Conservation (phyloP, 2,888 invertebrate genomes). For the Plutella xylostella region DNA sequence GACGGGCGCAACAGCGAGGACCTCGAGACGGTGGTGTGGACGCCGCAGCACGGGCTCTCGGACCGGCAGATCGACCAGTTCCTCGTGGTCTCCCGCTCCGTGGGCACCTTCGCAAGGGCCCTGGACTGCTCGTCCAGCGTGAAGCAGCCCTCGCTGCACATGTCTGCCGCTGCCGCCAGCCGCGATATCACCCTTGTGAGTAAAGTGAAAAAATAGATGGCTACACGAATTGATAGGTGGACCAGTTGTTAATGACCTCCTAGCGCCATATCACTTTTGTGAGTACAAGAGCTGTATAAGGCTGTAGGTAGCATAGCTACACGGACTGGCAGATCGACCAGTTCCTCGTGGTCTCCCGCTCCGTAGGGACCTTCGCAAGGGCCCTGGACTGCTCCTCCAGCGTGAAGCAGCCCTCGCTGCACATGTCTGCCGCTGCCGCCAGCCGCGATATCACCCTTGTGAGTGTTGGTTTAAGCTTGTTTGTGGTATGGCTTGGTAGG, state of each 20-base stretch:
- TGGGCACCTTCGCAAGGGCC: conserved; percentile 98
- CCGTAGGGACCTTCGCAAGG: conserved; percentile 98
- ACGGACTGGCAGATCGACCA: conserved; percentile 98
- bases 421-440: conserved; percentile 99
- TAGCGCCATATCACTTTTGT: too few relatives aligned
- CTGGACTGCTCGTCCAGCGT: conserved; percentile 98
- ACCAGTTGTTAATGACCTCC: too few relatives aligned
- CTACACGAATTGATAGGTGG: too few relatives aligned
- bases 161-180: conserved; percentile 99
- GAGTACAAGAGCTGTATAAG: too few relatives aligned
- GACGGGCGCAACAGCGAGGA: conserved; percentile 77
- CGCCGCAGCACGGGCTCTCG: conserved; percentile 89
- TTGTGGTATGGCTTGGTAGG: conserved; percentile 97
- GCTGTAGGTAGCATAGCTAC: too few relatives aligned
- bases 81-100: conserved; percentile 92
- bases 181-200: conserved; percentile 94
- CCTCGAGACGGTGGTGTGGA: conserved; percentile 94
- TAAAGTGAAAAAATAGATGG: too few relatives aligned
- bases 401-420: conserved; percentile 97
- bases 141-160: conserved; percentile 97
- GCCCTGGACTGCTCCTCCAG: conserved; percentile 98
- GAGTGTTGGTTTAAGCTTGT: conserved; percentile 94
- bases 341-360: conserved; percentile 93
- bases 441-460: conserved; percentile 97
- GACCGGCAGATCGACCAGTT: conserved; percentile 99